These are phyloP conservation scores for Eulemur mongoz DNA, from an alignment of 2,797 vertebrate genomes.

Conservation along the genomic window DNA sequence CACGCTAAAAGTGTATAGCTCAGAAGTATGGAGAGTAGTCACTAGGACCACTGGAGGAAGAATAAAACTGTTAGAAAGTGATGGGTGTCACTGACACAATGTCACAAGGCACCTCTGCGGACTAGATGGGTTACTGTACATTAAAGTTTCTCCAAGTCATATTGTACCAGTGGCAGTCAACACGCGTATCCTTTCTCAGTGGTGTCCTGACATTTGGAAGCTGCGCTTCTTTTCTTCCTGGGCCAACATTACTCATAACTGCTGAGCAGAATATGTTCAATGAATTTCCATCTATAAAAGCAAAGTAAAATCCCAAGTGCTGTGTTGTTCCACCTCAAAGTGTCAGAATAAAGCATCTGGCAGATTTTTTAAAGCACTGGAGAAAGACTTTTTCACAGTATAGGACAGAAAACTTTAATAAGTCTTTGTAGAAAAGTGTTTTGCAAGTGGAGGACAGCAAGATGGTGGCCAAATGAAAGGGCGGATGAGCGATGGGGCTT, in stretches of 20 bases:
- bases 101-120: background rate
- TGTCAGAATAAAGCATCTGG: constrained; percentile 45
- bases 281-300: constrained; percentile 50
- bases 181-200: background rate
- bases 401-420: background rate
- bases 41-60: background rate
- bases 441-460: background rate
- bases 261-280: constrained; percentile 53
- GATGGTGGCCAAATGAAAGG: fast-evolving
- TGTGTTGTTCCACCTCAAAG: constrained; percentile 14
- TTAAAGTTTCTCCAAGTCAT: background rate
- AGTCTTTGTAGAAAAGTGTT: constrained; percentile 22
- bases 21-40: background rate
- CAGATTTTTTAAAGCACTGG: background rate
- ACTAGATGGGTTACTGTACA: background rate
- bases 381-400: background rate
- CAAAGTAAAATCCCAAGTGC: background rate
- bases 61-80: background rate
- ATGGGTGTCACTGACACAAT: background rate
- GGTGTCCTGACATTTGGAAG: constrained; percentile 40
- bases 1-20: background rate
- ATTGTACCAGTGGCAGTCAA: background rate
- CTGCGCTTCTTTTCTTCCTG: constrained; percentile 39
- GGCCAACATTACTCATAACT: constrained; percentile 24
- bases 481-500: fast-evolving